phyloP scores from a whole-genome alignment of 2,113 vertebrate species.

The Hylia prasina region DNA sequence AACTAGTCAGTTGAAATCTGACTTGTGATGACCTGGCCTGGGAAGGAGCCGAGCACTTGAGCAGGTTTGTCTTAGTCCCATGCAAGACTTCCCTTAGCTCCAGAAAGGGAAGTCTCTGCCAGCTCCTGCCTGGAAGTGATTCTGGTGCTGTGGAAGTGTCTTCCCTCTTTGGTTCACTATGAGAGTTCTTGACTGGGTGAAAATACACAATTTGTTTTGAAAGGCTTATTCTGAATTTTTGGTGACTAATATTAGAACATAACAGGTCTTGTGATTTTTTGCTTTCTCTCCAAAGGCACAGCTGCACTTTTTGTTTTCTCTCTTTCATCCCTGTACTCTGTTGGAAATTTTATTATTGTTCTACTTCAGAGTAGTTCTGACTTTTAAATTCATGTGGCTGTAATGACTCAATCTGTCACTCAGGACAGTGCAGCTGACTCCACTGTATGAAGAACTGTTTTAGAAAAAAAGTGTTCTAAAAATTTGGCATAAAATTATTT shows the following conservation, averaged over 20 bases:
- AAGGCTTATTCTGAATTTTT: neutral
- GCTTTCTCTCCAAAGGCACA: neutral
- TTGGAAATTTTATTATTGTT: neutral
- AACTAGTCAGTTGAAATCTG: neutral
- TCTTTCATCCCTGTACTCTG: neutral
- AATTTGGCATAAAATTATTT: neutral
- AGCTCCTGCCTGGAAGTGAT: fast-evolving
- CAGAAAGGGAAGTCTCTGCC: neutral
- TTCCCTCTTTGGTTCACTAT: neutral
- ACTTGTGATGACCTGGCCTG: fast-evolving
- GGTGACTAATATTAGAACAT: neutral
- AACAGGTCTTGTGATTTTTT: neutral
- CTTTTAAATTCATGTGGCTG: neutral
- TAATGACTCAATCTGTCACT: neutral
- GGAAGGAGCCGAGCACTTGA: neutral
- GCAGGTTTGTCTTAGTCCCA: neutral
- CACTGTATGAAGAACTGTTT: neutral
- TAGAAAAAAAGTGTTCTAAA: neutral
- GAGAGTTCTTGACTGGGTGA: neutral
- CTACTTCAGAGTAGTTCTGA: neutral
- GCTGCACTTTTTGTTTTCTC: neutral
- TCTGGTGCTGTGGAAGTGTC: neutral
- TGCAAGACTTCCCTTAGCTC: neutral
- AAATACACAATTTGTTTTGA: fast-evolving
- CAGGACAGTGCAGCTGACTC: neutral